Conservation (phyloP, 1,140 invertebrate species). For the Drosophila willistoni region DNA sequence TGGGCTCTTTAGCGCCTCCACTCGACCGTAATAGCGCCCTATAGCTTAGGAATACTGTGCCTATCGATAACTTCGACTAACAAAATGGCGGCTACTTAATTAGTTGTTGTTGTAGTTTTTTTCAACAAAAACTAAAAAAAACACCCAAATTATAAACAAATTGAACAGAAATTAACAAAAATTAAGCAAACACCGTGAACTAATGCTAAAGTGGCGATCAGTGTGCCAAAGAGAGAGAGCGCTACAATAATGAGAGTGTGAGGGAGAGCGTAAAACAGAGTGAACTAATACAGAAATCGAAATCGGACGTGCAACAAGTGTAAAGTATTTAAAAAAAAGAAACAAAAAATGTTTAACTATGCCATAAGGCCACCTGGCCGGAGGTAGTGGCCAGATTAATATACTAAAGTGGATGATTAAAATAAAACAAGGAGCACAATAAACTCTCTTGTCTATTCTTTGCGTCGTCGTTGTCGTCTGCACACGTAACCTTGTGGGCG, state of each 20-base stretch:
- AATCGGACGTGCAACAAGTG: conserved; percentile 68
- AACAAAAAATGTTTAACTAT: conserved; percentile 36
- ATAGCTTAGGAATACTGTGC: neutral
- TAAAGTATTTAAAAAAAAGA: conserved; percentile 39
- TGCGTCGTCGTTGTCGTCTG: conserved; percentile 33
- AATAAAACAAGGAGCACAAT: conserved; percentile 7
- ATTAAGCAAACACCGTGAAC: neutral
- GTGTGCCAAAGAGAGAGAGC: neutral
- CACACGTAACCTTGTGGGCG: conserved; percentile 82
- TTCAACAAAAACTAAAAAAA: conserved; percentile 58
- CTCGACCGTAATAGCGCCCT: neutral
- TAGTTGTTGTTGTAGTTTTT: conserved; percentile 65
- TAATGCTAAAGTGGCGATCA: conserved; percentile 6
- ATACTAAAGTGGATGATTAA: neutral
- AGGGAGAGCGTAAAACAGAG: conserved; percentile 26
- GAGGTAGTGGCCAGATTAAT: conserved; percentile 30
- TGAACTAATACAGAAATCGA: conserved; percentile 66
- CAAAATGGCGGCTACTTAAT: conserved; percentile 75
- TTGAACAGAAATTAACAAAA: conserved; percentile 41
- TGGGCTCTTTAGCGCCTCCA: neutral
- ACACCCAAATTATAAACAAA: conserved; percentile 56
- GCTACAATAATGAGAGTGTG: conserved; percentile 6
- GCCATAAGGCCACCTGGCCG: conserved; percentile 28
- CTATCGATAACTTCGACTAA: conserved; percentile 14
- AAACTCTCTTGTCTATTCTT: neutral